phyloP scores from a whole-genome alignment of 2,888 invertebrate genomes.

The Hydropsyche betteni region DNA sequence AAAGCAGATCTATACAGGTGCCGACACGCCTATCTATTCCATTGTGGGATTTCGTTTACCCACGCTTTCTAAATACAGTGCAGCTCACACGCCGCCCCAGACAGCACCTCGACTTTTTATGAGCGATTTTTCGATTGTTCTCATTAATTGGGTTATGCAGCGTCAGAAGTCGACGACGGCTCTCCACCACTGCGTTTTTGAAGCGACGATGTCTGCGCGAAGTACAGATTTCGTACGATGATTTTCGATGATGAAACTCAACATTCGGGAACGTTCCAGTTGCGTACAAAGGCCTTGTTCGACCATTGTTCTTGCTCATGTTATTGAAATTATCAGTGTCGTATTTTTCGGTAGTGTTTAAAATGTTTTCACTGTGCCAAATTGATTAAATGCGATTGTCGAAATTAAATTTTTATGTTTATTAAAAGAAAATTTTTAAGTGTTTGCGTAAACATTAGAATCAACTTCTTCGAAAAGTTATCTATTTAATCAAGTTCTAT shows the following conservation, averaged over 20 bases:
- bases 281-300: background rate
- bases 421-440: too few relatives aligned
- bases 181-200: background rate
- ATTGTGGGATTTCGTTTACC: constrained; percentile 26
- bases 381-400: too few relatives aligned
- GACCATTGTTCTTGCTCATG: constrained; percentile 9
- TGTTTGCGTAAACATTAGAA: too few relatives aligned
- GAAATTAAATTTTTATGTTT: too few relatives aligned
- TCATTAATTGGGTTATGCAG: constrained; percentile 20
- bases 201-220: constrained; percentile 8
- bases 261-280: background rate
- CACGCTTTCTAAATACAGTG: constrained; percentile 35
- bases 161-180: background rate
- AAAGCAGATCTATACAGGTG: constrained; percentile 9
- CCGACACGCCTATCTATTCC: background rate
- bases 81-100: constrained; percentile 23
- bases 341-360: too few relatives aligned
- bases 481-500: too few relatives aligned
- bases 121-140: constrained; percentile 27
- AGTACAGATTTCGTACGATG: background rate
- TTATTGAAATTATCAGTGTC: background rate
- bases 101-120: background rate
- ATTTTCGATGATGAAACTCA: background rate
- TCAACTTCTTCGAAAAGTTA: too few relatives aligned
- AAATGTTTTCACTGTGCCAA: too few relatives aligned